Evolutionary conservation across 1,140 invertebrate species (phyloP).

Genomic region (Ceratina japonica): DNA sequence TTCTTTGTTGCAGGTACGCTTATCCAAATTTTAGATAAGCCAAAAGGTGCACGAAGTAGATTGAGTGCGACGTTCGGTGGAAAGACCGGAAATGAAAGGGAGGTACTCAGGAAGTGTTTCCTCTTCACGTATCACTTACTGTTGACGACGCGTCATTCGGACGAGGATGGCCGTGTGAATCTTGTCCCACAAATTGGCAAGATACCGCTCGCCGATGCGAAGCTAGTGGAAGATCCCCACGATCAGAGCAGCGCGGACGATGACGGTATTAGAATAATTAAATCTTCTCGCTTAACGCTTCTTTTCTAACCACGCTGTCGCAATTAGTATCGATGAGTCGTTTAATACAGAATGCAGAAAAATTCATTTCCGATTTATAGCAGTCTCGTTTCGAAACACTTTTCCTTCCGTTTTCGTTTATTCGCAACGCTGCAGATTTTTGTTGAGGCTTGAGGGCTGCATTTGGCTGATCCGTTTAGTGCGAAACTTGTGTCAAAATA

Average conservation of each 20-base stretch:
- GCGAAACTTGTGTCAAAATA: conserved; percentile 25
- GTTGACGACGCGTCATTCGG: conserved; percentile 85
- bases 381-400: not conserved
- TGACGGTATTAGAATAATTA: conserved; percentile 78
- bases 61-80: conserved; percentile 83
- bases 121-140: conserved; percentile 94
- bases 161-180: conserved; percentile 88
- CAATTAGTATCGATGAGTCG: not conserved
- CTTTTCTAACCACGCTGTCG: too few species aligned
- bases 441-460: not conserved
- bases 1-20: conserved; percentile 81
- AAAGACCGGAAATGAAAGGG: conserved; percentile 81
- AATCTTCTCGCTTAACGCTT: not conserved
- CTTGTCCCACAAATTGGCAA: conserved; percentile 90
- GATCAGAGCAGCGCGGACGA: conserved; percentile 82
- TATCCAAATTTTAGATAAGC: conserved; percentile 86
- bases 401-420: not conserved
- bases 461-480: conserved; percentile 25
- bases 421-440: not conserved
- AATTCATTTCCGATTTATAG: not conserved
- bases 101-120: conserved; percentile 89
- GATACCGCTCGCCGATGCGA: conserved; percentile 90
- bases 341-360: conserved; percentile 1
- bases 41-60: conserved; percentile 81
- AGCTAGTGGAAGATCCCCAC: conserved; percentile 90